These are phyloP conservation scores for Sternarchorhynchus goeldii DNA, from an alignment of 2,797 vertebrate genomes.

Conservation along the genomic window DNA sequence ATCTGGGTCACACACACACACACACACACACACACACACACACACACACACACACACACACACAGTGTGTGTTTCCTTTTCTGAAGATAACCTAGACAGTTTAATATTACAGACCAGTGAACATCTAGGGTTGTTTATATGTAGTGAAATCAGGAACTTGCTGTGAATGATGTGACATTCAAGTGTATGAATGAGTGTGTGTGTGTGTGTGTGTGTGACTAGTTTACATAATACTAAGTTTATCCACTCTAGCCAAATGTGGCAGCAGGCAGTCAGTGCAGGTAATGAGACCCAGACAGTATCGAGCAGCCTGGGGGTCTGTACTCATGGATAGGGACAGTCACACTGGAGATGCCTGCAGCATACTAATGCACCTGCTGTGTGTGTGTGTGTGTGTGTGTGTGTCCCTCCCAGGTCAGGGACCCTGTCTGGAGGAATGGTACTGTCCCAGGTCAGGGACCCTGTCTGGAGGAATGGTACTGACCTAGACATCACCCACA, in stretches of 20 bases:
- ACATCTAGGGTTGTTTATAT: background rate
- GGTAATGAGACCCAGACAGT: constrained; percentile 35
- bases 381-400: constrained; percentile 24
- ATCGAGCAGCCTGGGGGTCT: constrained; percentile 39
- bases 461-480: constrained; percentile 77
- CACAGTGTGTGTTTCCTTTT: too few relatives aligned
- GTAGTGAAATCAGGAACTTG: constrained; percentile 15
- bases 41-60: too few relatives aligned
- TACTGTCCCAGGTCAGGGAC: constrained; percentile 66
- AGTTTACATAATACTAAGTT: background rate
- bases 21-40: too few relatives aligned
- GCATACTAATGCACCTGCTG: constrained; percentile 61
- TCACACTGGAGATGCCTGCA: constrained; percentile 50
- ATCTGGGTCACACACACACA: too few relatives aligned
- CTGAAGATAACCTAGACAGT: background rate
- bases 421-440: constrained; percentile 77
- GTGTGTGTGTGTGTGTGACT: constrained; percentile 8
- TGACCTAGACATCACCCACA: constrained; percentile 69
- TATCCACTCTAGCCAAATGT: background rate
- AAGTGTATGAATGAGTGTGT: constrained; percentile 37
- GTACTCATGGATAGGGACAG: constrained; percentile 40
- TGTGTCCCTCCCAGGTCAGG: constrained; percentile 18
- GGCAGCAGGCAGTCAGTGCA: constrained; percentile 22
- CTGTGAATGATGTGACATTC: constrained; percentile 26
- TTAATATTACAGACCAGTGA: constrained; percentile 6